These are phyloP conservation scores for Bovichtus variegatus DNA, from an alignment of 2,797 vertebrate genomes.

Conservation along the genomic window DNA sequence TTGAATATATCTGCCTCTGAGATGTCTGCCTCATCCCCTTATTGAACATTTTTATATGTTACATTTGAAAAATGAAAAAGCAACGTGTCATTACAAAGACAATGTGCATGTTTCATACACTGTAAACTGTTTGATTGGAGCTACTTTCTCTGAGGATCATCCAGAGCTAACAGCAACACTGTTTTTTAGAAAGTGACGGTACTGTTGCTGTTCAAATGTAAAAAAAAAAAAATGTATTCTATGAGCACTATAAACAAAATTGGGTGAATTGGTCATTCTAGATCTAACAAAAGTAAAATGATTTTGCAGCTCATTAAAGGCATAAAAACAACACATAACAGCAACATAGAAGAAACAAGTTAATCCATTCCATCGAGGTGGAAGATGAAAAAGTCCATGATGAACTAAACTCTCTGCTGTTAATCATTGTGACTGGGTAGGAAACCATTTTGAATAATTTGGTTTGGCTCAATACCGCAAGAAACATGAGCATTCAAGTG, in stretches of 20 bases:
- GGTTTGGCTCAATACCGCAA: no score
- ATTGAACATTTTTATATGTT: no score
- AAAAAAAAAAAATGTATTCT: no score
- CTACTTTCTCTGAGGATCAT: not conserved
- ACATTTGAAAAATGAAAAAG: not conserved
- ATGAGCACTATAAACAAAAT: not conserved
- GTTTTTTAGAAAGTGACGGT: not conserved
- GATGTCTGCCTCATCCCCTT: not conserved
- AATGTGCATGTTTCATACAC: not conserved
- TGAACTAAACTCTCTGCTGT: not conserved
- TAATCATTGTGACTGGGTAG: not conserved
- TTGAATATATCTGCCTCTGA: not conserved
- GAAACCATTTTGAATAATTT: not conserved
- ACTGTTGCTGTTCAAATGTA: no score
- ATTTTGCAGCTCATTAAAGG: not conserved
- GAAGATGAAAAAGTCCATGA: not conserved
- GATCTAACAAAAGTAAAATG: not conserved
- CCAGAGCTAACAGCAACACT: not conserved
- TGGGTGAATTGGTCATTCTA: not conserved
- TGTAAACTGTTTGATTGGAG: not conserved
- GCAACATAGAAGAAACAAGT: not conserved
- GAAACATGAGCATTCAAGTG: no score
- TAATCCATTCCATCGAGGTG: not conserved
- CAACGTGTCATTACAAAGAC: not conserved
- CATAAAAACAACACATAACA: not conserved